A percentile compares a stretch with the other conserved stretches of the same genome.
These are phyloP conservation scores for Ctenoplectra terminalis DNA, from an alignment of 1,140 invertebrate genomes.

Conservation along the genomic window DNA sequence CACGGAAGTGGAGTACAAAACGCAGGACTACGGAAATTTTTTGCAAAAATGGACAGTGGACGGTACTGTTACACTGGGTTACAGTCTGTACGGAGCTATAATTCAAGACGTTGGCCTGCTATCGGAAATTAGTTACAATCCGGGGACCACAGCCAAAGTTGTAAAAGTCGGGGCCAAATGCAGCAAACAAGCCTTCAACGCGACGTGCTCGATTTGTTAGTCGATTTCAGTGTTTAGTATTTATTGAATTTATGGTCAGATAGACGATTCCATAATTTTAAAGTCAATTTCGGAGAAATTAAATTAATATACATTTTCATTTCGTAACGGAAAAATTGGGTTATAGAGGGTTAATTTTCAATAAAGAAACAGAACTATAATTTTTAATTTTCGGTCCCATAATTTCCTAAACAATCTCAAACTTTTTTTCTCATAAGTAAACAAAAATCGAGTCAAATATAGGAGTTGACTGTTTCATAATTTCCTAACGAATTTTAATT, in stretches of 20 bases:
- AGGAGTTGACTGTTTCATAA: no score
- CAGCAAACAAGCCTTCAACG: constrained; percentile 55
- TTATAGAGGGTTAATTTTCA: no score
- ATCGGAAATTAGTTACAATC: constrained; percentile 64
- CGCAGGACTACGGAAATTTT: constrained; percentile 52
- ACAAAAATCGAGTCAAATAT: no score
- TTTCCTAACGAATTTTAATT: no score
- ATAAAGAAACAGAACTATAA: no score
- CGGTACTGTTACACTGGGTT: constrained; percentile 63
- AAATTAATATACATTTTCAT: no score
- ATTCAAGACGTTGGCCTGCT: constrained; percentile 47
- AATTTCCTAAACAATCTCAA: no score
- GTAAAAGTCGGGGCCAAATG: constrained; percentile 63
- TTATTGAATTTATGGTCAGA: neutral
- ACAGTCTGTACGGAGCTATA: constrained; percentile 38
- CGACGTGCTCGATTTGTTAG: constrained; percentile 64
- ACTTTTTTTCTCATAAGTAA: no score
- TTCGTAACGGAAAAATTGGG: no score
- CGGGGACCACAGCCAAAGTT: constrained; percentile 37
- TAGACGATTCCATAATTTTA: neutral
- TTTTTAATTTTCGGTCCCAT: no score
- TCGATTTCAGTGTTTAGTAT: constrained; percentile 4
- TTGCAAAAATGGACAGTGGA: constrained; percentile 61
- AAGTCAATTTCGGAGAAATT: no score
- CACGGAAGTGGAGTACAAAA: constrained; percentile 49